A percentile compares a stretch with the other conserved stretches of the same genome.
phyloP scores from a whole-genome alignment of 1,140 invertebrate species.

The Schlechtendalia chinensis region DNA sequence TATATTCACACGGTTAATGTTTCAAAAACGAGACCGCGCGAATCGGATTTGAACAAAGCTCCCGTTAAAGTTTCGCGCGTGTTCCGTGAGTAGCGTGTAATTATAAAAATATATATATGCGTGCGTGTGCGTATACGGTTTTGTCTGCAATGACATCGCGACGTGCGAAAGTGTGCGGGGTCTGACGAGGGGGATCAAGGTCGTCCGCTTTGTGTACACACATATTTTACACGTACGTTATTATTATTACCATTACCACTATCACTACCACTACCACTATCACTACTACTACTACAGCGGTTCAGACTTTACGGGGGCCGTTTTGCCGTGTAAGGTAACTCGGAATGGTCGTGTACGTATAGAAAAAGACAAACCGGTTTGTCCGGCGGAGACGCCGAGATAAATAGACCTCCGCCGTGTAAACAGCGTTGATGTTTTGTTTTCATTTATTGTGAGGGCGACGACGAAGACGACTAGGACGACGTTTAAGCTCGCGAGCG shows the following conservation, averaged over 20 bases:
- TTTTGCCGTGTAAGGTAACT: conserved; percentile 34
- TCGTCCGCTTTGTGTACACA: conserved; percentile 2
- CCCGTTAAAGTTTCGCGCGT: too few relatives aligned
- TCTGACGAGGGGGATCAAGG: conserved; percentile 31
- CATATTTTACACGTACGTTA: too few relatives aligned
- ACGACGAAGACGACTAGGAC: too few relatives aligned
- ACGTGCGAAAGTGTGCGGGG: conserved; percentile 36
- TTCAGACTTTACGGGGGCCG: background rate
- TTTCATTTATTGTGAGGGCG: too few relatives aligned
- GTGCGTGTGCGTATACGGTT: background rate
- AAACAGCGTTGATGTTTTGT: too few relatives aligned
- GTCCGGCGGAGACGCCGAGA: background rate
- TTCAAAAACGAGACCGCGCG: background rate
- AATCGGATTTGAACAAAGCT: too few relatives aligned
- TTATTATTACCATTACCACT: too few relatives aligned
- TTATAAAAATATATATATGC: too few relatives aligned
- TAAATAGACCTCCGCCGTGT: background rate
- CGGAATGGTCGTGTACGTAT: background rate
- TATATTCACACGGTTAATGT: background rate
- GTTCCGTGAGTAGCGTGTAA: too few relatives aligned
- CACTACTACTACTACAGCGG: too few relatives aligned
- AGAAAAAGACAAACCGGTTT: conserved; percentile 2
- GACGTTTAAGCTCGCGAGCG: too few relatives aligned
- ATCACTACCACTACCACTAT: too few relatives aligned
- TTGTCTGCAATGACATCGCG: conserved; percentile 21